Base-by-base conservation (phyloP, 2,888 invertebrate species). In the Glaucopsyche alexis region DNA sequence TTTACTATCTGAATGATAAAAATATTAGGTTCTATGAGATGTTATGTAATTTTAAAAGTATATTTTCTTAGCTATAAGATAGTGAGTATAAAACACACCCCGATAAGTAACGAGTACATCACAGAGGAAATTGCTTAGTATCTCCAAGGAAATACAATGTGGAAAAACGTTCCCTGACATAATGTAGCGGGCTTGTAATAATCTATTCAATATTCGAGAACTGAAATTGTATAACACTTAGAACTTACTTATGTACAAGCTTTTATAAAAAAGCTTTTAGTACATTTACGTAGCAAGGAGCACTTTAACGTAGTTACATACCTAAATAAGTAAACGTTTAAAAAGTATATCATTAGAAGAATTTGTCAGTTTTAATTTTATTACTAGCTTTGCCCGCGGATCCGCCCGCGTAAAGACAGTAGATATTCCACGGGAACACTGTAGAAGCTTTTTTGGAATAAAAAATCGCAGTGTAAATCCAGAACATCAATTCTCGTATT, bases 81-180 rank as follows among this genome's bases (percentile, higher is more conserved):
- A 60, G 38, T 38, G 60, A 1, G 2, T 60, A 60, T 38, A 73
- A 75, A 72, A 73, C 72, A 74, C 73, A 71, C 85, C 87, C 86
- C 87, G 83, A 85, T 82, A 86, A 85, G 87, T 87, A 29, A 29
- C 29, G 29, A 29, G 29, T 88, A 88, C 87, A 86, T 88, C 87
- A 87, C 82, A 86, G 86, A 90, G 89, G 89, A 91, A 90, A 91
- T 91, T 91, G 89, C 88, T 89, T 89, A 86, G 87, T 87, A 89
- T 90, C 90, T 90, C 90, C 81, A 87, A 90, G 89, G 90, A 88
- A 91, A 90, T 89, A 87, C 88, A 85, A 84, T 82, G 83, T 83
- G 82, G 85, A 83, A 85, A 87, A 87, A 81, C 83, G 84, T 82
- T 85, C 85, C 86, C 84, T 82, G 73, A 73, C 72, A 74, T 67